Conservation (phyloP, 1,140 invertebrate genomes). For the Linepithema humile region DNA sequence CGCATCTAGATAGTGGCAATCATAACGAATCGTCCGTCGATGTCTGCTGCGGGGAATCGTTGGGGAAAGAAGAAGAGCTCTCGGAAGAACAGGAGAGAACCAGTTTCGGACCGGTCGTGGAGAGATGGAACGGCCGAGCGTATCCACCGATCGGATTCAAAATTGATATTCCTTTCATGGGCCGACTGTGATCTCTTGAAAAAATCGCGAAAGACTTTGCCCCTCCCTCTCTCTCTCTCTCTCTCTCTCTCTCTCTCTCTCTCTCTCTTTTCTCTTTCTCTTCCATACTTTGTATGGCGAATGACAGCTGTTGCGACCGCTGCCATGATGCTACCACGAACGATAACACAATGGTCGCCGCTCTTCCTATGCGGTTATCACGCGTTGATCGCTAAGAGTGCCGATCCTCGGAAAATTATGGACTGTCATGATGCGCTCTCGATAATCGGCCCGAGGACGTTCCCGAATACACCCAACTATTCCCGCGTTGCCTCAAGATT, state of each 20-base stretch:
- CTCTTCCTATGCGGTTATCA: constrained; percentile 69
- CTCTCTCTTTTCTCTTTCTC: too few relatives aligned
- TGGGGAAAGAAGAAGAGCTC: not conserved
- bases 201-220: constrained; percentile 63
- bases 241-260: not conserved
- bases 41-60: constrained; percentile 64
- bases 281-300: constrained; percentile 22
- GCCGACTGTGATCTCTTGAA: constrained; percentile 40
- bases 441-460: constrained; percentile 62
- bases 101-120: constrained; percentile 66
- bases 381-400: constrained; percentile 53
- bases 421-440: constrained; percentile 65
- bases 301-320: constrained; percentile 66
- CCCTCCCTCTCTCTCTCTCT: not conserved
- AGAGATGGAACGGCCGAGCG: constrained; percentile 62
- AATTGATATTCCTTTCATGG: constrained; percentile 71
- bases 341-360: constrained; percentile 67
- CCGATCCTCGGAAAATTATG: constrained; percentile 69
- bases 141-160: constrained; percentile 71
- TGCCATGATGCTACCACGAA: constrained; percentile 66
- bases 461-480: constrained; percentile 36
- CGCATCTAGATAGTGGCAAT: constrained; percentile 70
- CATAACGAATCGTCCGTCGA: constrained; percentile 72
- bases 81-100: constrained; percentile 49
- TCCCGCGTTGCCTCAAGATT: constrained; percentile 39